Percentiles rank a stretch among this genome's conserved stretches.
Evolutionary conservation across 2,888 invertebrate genomes (phyloP).

Genomic region (Belgica antarctica): DNA sequence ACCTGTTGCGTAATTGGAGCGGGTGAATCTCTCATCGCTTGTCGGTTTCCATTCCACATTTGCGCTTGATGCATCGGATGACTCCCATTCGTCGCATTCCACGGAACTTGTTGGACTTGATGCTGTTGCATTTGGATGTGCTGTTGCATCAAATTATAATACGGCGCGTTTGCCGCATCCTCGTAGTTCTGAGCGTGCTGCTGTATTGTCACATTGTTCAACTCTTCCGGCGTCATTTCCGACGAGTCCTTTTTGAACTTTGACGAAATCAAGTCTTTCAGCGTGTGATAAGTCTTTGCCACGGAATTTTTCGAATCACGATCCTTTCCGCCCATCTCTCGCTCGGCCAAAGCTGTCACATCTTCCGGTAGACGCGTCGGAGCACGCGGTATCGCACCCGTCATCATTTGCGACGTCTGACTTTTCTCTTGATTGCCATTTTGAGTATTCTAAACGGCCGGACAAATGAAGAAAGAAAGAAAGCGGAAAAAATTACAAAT

Average conservation of each 20-base stretch:
- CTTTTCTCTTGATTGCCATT: constrained; percentile 48
- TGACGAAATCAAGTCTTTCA: constrained; percentile 80
- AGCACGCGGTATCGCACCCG: constrained; percentile 54
- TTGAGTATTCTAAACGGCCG: constrained; percentile 39
- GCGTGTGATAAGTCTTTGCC: constrained; percentile 75
- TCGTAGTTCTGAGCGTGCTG: constrained; percentile 44
- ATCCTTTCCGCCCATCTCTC: constrained; percentile 60
- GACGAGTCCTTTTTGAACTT: constrained; percentile 66
- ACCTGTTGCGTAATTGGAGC: constrained; percentile 34
- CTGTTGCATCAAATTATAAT: constrained; percentile 42
- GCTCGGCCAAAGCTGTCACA: constrained; percentile 62
- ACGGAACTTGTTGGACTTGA: constrained; percentile 48
- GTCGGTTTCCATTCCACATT: constrained; percentile 44
- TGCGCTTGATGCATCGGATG: constrained; percentile 46
- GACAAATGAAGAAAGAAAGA: background rate
- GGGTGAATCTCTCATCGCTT: constrained; percentile 34
- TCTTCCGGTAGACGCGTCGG: constrained; percentile 53
- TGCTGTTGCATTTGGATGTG: constrained; percentile 46
- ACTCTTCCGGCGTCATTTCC: constrained; percentile 56
- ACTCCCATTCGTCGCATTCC: constrained; percentile 48
- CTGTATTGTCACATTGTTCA: constrained; percentile 49
- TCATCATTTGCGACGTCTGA: constrained; percentile 46
- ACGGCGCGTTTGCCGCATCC: constrained; percentile 12
- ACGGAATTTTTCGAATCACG: constrained; percentile 61
- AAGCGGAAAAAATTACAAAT: constrained; percentile 5